Evolutionary conservation across 2,113 vertebrate species (phyloP), one percentile per base, ranked within the genome.

Genomic region (Brachyhypopomus gauderio): DNA sequence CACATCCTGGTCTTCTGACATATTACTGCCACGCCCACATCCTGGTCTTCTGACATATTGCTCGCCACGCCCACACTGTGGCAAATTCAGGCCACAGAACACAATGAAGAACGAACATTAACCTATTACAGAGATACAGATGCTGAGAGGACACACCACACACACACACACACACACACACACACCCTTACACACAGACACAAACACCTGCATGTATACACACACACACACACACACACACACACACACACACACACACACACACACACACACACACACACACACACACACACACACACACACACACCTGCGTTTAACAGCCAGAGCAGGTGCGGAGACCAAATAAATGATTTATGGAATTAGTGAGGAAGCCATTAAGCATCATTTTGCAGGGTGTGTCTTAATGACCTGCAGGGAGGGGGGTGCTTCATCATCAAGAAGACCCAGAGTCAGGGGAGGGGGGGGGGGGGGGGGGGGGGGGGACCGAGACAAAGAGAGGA

Each of bases 321-420:
- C 91, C 91, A 19, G 88, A 89, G 87, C 92, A 94, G 91, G 92
- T 93, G 92, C 78, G 79, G 75, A n/a, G 89, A 79, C 45, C 87
- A 91, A 91, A 91, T 90, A 88, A 91, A 89, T 92, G 93, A 93
- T 94, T 92, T 90, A 93, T 92, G 90, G 89, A 91, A 92, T 91
- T 87, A 85, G 83, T 84, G 38, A 69, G 77, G 85, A 88, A 83
- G 88, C 90, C 90, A 91, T 93, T 93, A 92, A 92, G 90, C 89
- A 90, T 93, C 59, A 92, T 92, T 92, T 92, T 92, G 88, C 90
- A 87, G 89, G 87, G 87, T 91, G 89, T 87, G 87, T 90, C 89
- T 89, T 93, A 93, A 93, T 93, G 91, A 93, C 89, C 91, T 91
- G 89, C 86, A 83, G 88, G 88, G 88, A 86, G 86, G 45, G 87